Base-by-base conservation (phyloP, 2,113 vertebrate genomes). In the Hydrolagus affinis region DNA sequence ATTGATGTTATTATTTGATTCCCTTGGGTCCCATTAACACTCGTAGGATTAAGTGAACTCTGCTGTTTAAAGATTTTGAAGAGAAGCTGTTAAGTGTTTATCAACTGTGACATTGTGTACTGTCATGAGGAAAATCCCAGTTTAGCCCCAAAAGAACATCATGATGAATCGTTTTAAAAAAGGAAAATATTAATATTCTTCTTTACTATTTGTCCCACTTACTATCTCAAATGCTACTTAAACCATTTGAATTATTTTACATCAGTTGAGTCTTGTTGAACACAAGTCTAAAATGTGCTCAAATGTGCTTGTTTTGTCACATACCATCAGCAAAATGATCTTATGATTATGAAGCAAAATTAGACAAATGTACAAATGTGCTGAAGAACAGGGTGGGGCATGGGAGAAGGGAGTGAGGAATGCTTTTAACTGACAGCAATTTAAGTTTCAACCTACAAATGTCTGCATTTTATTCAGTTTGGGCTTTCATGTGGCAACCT, bases 1-100 rank as follows among this genome's bases (percentile, higher is more conserved):
- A 83, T 83, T 83, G 25, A 68, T 83, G 60, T 83, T 83, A 68
- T 83, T 66, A 83, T 83, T 83, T 83, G 64, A 83, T 83, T 83
- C 78, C 78, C 62, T 83, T 23, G 32, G 78, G 78, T 17, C 78
- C 78, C 66, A 83, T 83, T 83, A 83, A 83, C 62, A 83, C 32
- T 64, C 60, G 66, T 28, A 59, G 8, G 78, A 83, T 68, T 68
- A 83, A 83, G 60, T 32, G 60, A 83, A 83, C 78, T 68, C 62
- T 30, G 66, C 78, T 83, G 78, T 83, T 83, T 10, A 83, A 83
- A 83, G 78, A 28, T 66, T 83, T 83, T 83, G 62, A 11, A 83
- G 10, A 4, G 60, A 19, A 66, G 66, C 62, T 66, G 62, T 62
- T 83, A 32, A 83, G 21, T 83, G 62, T 15, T 83, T 62, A 68